phyloP scores from a whole-genome alignment of 2,888 invertebrate genomes.

The Drosophila multiciliata region DNA sequence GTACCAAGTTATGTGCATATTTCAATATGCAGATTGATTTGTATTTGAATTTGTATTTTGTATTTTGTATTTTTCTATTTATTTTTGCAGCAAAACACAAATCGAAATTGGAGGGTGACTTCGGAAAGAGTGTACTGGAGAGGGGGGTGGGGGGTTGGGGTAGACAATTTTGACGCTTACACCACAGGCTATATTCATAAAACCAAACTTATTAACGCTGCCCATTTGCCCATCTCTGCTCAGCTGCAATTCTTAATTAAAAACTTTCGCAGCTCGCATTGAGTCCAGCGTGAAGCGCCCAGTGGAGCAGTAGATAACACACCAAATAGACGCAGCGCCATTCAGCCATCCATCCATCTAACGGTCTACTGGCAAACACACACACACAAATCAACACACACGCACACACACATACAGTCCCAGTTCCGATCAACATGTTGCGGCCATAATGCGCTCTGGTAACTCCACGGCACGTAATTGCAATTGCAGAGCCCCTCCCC shows the following conservation, averaged over 20 bases:
- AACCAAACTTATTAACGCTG: conserved; percentile 28
- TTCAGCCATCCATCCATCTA: background rate
- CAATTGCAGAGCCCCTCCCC: conserved; percentile 42
- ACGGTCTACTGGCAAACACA: background rate
- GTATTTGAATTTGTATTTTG: conserved; percentile 28
- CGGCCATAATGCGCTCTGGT: conserved; percentile 56
- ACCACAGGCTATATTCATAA: conserved; percentile 20
- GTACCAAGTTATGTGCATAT: conserved; percentile 69
- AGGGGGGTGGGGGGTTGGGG: background rate
- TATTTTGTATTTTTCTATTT: background rate
- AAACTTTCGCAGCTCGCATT: conserved; percentile 45
- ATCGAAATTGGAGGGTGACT: background rate
- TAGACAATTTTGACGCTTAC: background rate
- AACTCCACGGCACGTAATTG: conserved; percentile 66
- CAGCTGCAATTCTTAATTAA: conserved; percentile 65
- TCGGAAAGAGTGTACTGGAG: background rate
- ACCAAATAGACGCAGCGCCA: background rate
- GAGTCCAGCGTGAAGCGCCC: conserved; percentile 17
- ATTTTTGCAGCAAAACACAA: conserved; percentile 3
- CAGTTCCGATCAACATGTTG: conserved; percentile 58
- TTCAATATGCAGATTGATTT: conserved; percentile 73
- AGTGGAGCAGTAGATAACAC: conserved; percentile 51
- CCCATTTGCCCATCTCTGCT: background rate
- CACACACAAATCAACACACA: conserved; percentile 13
- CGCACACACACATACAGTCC: background rate